Evolutionary conservation across 2,888 invertebrate genomes (phyloP).

Genomic region (Zhuqinia jingwanae): DNA sequence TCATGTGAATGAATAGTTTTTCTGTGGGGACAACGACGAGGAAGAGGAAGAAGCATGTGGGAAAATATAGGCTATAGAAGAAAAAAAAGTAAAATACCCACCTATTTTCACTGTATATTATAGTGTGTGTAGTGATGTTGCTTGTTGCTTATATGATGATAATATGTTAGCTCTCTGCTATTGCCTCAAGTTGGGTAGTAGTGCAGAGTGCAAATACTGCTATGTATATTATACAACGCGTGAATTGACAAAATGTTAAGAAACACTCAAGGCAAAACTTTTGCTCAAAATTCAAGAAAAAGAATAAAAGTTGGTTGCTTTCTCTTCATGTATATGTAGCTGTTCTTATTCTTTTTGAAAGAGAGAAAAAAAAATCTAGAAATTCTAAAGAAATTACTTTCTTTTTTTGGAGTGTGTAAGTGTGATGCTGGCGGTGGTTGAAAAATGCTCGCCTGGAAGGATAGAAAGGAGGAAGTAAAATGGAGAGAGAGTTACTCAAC

Average conservation of each 20-base stretch:
- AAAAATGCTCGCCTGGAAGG: conserved; percentile 8
- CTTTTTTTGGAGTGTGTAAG: background rate
- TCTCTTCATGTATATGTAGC: background rate
- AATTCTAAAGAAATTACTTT: background rate
- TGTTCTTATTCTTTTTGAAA: background rate
- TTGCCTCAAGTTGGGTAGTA: background rate
- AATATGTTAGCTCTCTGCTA: background rate
- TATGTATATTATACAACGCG: too few species aligned
- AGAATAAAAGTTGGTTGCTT: conserved; percentile 8
- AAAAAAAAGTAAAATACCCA: too few species aligned
- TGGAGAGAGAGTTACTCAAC: background rate
- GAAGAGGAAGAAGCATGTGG: too few species aligned
- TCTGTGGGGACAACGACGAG: too few species aligned
- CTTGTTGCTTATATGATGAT: background rate
- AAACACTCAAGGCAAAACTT: conserved; percentile 27
- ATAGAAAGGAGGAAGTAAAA: background rate
- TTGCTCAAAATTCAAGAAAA: background rate
- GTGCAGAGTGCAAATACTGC: background rate
- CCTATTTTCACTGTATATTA: too few species aligned
- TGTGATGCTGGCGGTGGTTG: conserved; percentile 1
- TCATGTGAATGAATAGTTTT: background rate
- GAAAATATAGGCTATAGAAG: too few species aligned
- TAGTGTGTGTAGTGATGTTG: background rate
- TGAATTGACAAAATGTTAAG: conserved; percentile 60
- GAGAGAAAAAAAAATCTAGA: background rate